phyloP scores from a whole-genome alignment of 2,113 vertebrate species.

The Gopherus evgoodei region DNA sequence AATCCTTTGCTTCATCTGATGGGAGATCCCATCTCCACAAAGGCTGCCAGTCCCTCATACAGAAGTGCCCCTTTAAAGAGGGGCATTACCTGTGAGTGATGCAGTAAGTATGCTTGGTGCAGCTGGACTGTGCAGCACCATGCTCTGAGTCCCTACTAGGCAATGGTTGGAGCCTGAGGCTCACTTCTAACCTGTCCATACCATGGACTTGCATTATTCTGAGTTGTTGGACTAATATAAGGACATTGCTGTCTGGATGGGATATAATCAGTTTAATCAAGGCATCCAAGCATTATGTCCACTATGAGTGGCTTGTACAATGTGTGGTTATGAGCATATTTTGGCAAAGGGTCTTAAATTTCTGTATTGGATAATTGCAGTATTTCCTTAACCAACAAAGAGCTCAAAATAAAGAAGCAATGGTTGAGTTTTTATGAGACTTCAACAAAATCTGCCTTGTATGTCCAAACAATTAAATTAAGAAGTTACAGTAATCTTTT shows the following conservation, averaged over 20 bases:
- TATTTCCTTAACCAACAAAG: accelerated
- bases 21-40: neutral
- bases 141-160: accelerated
- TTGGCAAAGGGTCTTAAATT: neutral
- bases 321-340: too few relatives aligned
- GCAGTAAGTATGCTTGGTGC: accelerated
- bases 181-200: accelerated
- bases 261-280: neutral
- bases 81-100: accelerated
- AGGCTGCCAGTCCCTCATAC: neutral
- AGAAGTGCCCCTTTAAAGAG: accelerated
- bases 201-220: accelerated
- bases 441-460: neutral
- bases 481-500: neutral
- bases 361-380: accelerated
- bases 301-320: neutral
- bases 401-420: neutral
- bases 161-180: accelerated
- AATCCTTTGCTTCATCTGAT: accelerated
- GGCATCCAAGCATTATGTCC: neutral
- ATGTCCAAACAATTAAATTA: neutral
- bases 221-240: accelerated
- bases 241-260: accelerated
- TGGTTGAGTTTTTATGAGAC: accelerated
- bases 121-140: accelerated